Percentiles rank a stretch among this genome's conserved stretches.
These are phyloP conservation scores for Cacatua alba DNA, from an alignment of 2,113 vertebrate species.

Conservation along the genomic window DNA sequence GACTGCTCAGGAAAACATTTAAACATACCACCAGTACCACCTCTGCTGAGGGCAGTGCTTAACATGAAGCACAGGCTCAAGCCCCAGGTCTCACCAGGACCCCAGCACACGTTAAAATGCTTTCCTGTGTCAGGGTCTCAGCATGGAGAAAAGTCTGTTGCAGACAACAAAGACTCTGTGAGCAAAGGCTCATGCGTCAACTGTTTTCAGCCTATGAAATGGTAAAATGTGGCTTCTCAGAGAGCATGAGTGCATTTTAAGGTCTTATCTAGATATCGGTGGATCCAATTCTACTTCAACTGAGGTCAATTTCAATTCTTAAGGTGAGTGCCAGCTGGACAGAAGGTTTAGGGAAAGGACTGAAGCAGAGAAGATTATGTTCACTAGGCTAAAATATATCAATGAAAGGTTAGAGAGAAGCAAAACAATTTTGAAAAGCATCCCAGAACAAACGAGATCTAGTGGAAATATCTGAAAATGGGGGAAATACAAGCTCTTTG, in stretches of 20 bases:
- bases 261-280: neutral
- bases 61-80: neutral
- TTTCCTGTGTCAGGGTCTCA: neutral
- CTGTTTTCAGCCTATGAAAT: neutral
- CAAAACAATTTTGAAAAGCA: conserved; percentile 13
- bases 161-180: neutral
- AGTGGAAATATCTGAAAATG: conserved; percentile 47
- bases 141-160: neutral
- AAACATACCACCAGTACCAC: neutral
- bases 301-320: neutral
- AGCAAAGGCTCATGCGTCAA: neutral
- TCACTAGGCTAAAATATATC: neutral
- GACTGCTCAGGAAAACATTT: neutral
- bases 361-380: neutral
- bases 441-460: conserved; percentile 31
- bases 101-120: neutral
- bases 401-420: conserved; percentile 15
- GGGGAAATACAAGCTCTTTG: conserved; percentile 16
- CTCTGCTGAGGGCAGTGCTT: neutral
- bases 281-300: neutral
- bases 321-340: neutral
- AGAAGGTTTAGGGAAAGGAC: neutral
- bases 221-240: neutral
- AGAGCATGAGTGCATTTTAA: neutral
- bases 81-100: neutral